phyloP scores from a whole-genome alignment of 2,888 invertebrate species.

The Cerceris ruficornis region DNA sequence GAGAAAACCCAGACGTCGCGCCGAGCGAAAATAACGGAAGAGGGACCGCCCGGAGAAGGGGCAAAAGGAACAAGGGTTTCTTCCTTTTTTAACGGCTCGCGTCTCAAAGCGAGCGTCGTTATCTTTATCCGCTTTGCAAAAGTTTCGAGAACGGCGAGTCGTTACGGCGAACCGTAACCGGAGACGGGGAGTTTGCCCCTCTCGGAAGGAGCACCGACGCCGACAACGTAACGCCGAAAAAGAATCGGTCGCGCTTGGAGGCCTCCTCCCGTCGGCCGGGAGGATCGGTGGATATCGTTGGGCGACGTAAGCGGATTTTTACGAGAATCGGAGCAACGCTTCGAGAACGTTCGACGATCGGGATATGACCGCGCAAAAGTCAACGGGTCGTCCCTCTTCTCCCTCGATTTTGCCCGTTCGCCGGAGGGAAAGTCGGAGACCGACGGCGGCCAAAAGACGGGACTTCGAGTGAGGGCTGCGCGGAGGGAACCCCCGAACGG shows the following conservation, averaged over 20 bases:
- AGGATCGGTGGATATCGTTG: no score
- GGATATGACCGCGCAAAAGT: conserved; percentile 22
- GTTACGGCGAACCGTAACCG: no score
- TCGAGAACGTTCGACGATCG: conserved; percentile 41
- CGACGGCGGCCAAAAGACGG: not conserved
- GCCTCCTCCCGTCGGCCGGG: no score
- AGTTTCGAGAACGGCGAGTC: no score
- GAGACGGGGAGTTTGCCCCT: no score
- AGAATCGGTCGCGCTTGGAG: no score
- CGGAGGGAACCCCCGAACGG: not conserved
- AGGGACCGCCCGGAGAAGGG: not conserved
- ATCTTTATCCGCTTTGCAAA: no score
- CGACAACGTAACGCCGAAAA: no score
- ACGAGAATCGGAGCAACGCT: conserved; percentile 38
- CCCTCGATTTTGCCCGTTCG: not conserved
- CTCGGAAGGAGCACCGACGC: no score
- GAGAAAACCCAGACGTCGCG: not conserved
- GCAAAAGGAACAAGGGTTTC: not conserved
- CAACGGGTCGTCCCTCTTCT: not conserved
- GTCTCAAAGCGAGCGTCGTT: no score
- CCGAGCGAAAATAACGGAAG: conserved; percentile 5
- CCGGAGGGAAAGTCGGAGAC: not conserved
- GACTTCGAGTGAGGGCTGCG: not conserved
- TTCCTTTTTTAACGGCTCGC: no score
- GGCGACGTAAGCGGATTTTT: conserved; percentile 16